Base-by-base conservation (phyloP, 1,140 invertebrate genomes). In the Plodia interpunctella region DNA sequence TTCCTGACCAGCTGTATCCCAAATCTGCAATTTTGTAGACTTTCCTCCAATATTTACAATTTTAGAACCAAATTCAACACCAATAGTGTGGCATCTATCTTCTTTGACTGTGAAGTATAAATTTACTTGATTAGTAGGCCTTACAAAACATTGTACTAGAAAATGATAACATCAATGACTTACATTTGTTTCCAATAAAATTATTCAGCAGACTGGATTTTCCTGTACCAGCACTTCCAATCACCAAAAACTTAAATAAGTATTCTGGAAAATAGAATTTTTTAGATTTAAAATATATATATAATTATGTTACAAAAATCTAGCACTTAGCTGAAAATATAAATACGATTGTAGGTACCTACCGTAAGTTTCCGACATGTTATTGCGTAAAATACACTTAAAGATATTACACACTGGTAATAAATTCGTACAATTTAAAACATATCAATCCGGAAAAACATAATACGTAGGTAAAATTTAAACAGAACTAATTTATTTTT, bases 181-280 rank as follows among this genome's bases (percentile, higher is more conserved):
- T 93, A 93, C 95, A 97, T 91, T 96, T 95, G 78, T 95, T 97
- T 88, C 97, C 96, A 76, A 96, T 97, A 79, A 97, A 97, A 87
- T 97, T 96, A 75, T 97, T 94, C 28, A 97, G 90, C 15, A 97
- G 91, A 87, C 96, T 97, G 55, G 96, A 97, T 83, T 97, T 97
- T 53, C 96, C 96, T 65, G 95, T 95, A 57, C 96, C 95, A 76
- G 94, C 92, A 90, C 94, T 95, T 54, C 95, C 95, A 83, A 96
- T 96, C 13, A 96, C 94, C 53, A 96, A 88, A 84, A 96, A 96
- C 90, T 96, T 96, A 84, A 96, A 96, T 54, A 96, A 88, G 82
- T 95, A 96, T 92, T 96, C 95, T 94, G 84, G 88, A 92, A 87
- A 62, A 77, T 70, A 53, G 63, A 65, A 66, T 61, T n/a, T n/a